These are phyloP conservation scores for Caenorhabditis elegans DNA, from an alignment of 1,140 invertebrate species.

Conservation along the genomic window DNA sequence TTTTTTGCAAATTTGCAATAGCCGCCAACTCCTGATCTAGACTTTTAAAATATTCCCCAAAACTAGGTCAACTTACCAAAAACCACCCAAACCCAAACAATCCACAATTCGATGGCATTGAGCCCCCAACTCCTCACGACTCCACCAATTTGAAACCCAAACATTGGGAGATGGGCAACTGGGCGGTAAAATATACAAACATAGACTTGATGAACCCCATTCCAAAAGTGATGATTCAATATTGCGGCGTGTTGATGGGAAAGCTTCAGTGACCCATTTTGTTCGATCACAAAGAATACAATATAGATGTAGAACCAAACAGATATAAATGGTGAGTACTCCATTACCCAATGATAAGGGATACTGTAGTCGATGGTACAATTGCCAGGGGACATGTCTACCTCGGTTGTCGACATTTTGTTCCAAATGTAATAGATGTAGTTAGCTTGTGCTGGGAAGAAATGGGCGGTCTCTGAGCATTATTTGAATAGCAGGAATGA, in stretches of 20 bases:
- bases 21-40: no score
- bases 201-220: constrained; percentile 12
- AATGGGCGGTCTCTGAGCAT: no score
- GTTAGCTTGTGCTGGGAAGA: no score
- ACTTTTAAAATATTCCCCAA: neutral
- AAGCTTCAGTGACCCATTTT: neutral
- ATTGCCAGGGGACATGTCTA: neutral
- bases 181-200: constrained; percentile 2
- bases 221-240: constrained; percentile 10
- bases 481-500: no score
- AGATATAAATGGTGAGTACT: neutral
- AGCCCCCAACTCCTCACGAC: neutral
- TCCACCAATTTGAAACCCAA: constrained; percentile 9
- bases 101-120: constrained; percentile 11
- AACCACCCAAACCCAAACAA: neutral
- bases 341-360: constrained; percentile 6
- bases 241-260: neutral
- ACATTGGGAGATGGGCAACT: constrained; percentile 1
- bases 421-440: no score
- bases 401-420: neutral
- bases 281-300: neutral
- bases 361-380: constrained; percentile 21
- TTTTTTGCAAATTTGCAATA: no score
- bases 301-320: constrained; percentile 25
- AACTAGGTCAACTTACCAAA: neutral